These are phyloP conservation scores for Siniperca chuatsi DNA, from an alignment of 2,113 vertebrate genomes.

Conservation along the genomic window DNA sequence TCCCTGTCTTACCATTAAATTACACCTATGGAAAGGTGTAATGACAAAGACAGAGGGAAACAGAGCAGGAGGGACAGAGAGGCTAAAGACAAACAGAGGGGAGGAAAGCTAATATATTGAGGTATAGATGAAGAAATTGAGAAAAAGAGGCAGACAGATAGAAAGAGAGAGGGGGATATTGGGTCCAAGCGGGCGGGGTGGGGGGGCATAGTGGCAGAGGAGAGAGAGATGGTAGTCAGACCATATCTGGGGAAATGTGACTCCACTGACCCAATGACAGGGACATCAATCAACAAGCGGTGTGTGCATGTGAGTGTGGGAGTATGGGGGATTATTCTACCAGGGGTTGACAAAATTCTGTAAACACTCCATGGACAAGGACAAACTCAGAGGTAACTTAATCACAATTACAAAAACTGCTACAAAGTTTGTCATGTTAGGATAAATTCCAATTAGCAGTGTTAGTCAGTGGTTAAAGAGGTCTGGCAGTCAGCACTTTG, in stretches of 20 bases:
- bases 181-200: constrained; percentile 11
- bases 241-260: constrained; percentile 75
- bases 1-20: constrained; percentile 18
- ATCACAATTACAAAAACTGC: constrained; percentile 21
- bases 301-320: constrained; percentile 1
- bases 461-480: constrained; percentile 12
- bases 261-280: constrained; percentile 66
- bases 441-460: constrained; percentile 24
- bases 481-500: constrained; percentile 11
- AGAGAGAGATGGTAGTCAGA: constrained; percentile 42
- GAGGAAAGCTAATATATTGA: constrained; percentile 13
- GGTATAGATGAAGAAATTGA: constrained; percentile 35
- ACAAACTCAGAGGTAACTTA: constrained; percentile 16
- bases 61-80: background rate
- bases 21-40: constrained; percentile 14
- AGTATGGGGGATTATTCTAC: constrained; percentile 27
- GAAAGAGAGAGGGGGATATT: constrained; percentile 45
- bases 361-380: constrained; percentile 25
- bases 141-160: constrained; percentile 51
- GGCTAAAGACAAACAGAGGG: constrained; percentile 25
- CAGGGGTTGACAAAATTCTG: constrained; percentile 17
- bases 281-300: constrained; percentile 73
- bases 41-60: constrained; percentile 14
- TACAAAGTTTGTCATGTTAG: constrained; percentile 1
- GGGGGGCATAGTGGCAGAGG: constrained; percentile 15